These are phyloP conservation scores for Apeira syringaria DNA, from an alignment of 2,888 invertebrate species.

Conservation along the genomic window DNA sequence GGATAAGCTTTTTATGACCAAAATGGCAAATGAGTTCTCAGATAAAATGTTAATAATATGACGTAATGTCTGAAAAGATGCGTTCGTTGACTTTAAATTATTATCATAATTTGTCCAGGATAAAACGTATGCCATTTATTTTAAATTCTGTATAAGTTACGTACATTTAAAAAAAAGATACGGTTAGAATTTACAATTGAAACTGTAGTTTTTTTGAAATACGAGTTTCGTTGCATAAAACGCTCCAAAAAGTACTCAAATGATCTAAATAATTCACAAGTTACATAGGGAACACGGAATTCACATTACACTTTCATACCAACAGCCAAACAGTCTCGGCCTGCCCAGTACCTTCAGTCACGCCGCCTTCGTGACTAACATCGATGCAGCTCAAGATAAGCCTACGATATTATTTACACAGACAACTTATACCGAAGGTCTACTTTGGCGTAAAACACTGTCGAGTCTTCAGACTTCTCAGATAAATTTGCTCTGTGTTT, in stretches of 20 bases:
- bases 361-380: slow-evolving; percentile 69
- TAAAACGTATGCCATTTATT: slow-evolving; percentile 1
- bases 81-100: slow-evolving; percentile 12
- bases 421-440: slow-evolving; percentile 41
- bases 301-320: slow-evolving; percentile 18
- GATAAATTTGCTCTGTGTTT: slow-evolving; percentile 26
- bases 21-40: slow-evolving; percentile 8
- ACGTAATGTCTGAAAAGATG: slow-evolving; percentile 13
- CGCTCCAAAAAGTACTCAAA: neutral
- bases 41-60: slow-evolving; percentile 9
- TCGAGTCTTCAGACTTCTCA: slow-evolving; percentile 38
- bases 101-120: slow-evolving; percentile 16
- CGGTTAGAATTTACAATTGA: no score
- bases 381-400: slow-evolving; percentile 68
- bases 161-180: no score
- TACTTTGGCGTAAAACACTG: slow-evolving; percentile 33
- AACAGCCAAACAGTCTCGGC: slow-evolving; percentile 19
- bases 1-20: no score
- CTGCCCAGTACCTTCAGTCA: slow-evolving; percentile 47
- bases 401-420: slow-evolving; percentile 61
- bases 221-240: no score
- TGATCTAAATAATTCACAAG: slow-evolving; percentile 16
- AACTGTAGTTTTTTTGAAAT: no score
- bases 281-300: slow-evolving; percentile 10
- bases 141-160: neutral